Percentiles rank a stretch among this genome's conserved stretches.
These are phyloP conservation scores for Prenolepis imparis DNA, from an alignment of 2,888 invertebrate species.

Conservation along the genomic window DNA sequence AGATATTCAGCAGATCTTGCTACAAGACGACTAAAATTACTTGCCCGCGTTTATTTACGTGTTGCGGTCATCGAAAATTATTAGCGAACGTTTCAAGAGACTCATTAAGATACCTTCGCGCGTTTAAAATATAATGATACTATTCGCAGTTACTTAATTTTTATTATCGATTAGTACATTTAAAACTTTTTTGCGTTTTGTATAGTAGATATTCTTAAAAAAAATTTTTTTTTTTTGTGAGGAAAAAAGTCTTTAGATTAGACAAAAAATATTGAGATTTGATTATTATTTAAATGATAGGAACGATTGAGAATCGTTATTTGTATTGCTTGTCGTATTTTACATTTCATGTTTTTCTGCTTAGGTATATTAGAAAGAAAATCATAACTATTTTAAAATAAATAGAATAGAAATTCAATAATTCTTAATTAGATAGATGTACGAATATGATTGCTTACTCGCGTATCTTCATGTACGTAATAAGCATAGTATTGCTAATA, in stretches of 20 bases:
- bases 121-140: not conserved
- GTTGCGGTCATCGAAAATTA: slow-evolving; percentile 42
- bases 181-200: not conserved
- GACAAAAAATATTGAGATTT: not conserved
- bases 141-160: not conserved
- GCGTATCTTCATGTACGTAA: slow-evolving; percentile 7
- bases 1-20: slow-evolving; percentile 28
- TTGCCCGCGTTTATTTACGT: slow-evolving; percentile 47
- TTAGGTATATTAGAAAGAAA: not conserved
- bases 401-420: slow-evolving; percentile 19
- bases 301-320: not conserved
- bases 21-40: slow-evolving; percentile 49
- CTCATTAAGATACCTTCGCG: slow-evolving; percentile 10
- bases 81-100: slow-evolving; percentile 37
- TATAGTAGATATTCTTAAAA: not conserved
- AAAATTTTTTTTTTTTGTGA: not conserved
- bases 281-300: not conserved
- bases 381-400: not conserved
- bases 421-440: slow-evolving; percentile 10
- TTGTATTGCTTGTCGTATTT: not conserved
- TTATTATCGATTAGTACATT: not conserved
- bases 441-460: slow-evolving; percentile 12
- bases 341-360: not conserved
- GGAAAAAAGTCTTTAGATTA: not conserved
- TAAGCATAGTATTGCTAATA: slow-evolving; percentile 37